Evolutionary conservation across 2,888 invertebrate genomes (phyloP), one percentile per base, ranked within the genome.

Genomic region (Nomada lathburiana): DNA sequence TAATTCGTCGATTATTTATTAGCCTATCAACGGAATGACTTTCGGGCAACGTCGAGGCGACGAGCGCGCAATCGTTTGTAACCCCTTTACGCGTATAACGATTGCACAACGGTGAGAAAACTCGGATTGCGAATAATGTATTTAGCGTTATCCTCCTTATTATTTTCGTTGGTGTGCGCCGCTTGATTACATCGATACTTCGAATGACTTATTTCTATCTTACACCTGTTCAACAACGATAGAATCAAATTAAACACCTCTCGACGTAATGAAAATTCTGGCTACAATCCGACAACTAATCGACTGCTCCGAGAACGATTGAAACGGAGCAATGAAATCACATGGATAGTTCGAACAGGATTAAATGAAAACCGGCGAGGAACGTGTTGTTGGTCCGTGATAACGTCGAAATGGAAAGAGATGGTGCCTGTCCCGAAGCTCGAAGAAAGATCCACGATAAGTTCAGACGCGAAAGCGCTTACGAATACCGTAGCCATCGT

Each of bases 401-500:
- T 68, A 67, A 50, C 47, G 72, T 13, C 13, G 13, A n/a, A n/a
- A n/a, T 1, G 26, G 11, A 26, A 36, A 26, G 53, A 53, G 60
- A 76, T 29, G 42, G 67, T 18, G 18, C 68, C 67, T 44, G 47
- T 55, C 44, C 4, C 9, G 60, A 60, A 67, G 67, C 59, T 20
- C 47, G 26, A 50, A 59, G 69, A 69, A 76, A 63, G 74, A 82
- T 83, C 74, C 67, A 67, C 57, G 73, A 71, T 71, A 64, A 50
- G 59, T 23, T 26, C 20, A 44, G 23, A 53, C 75, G 50, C 26
- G 74, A 67, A 70, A 59, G 42, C 65, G 68, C 75, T 70, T 76
- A 79, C 64, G 64, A 60, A 55, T 47, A 57, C 55, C 63, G 57
- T 73, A 53, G 74, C 72, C 60, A 82, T 50, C 63, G 69, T 87